Evolutionary conservation across 2,888 invertebrate species (phyloP), one percentile per base, ranked within the genome.

Genomic region (Alcis repandata): DNA sequence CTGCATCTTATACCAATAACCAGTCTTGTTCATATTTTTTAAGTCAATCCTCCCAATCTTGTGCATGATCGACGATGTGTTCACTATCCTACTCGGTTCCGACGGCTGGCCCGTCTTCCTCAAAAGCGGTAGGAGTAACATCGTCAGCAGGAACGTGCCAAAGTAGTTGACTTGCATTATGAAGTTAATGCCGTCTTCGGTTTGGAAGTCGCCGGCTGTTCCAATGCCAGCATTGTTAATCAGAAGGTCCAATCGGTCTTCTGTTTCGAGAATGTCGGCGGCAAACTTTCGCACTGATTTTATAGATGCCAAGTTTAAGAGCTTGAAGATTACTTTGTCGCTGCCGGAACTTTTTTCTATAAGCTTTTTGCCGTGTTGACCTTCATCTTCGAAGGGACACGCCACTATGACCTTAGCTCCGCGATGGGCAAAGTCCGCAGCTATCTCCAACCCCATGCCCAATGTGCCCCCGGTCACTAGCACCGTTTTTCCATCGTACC

Each of bases 131-230:
- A 98, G 95, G 40, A 99, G 94, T 36, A 99, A 94, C 83, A 98
- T 96, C 0, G 98, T 98, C 54, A 99, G 91, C 33, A 99, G 93
- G 85, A 98, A 99, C 10, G 98, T 97, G 0, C 99, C 99, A 84
- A 97, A 98, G 79, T 98, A 97, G 86, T 99, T 99, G 2, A 98
- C 98, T 53, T 97, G 98, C 96, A 98, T 97, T 10, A 97, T 97
- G 69, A 96, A 91, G 83, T 98, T 98, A 68, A 98, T 88, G 0
- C 97, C 97, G 79, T 98, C 98, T 76, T 95, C 95, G 19, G 97
- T 97, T 59, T 94, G 90, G 13, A 78, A 80, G 54, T 90, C 95
- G 9, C 88, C 90, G 63, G 95, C 95, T 0, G 94, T 91, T 51
- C 97, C 95, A 0, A 96, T 96, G 2, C 98, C 98, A 0, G 98